Conservation (phyloP, 2,888 invertebrate species). For the Scaptodrosophila latifasciaeformis region DNA sequence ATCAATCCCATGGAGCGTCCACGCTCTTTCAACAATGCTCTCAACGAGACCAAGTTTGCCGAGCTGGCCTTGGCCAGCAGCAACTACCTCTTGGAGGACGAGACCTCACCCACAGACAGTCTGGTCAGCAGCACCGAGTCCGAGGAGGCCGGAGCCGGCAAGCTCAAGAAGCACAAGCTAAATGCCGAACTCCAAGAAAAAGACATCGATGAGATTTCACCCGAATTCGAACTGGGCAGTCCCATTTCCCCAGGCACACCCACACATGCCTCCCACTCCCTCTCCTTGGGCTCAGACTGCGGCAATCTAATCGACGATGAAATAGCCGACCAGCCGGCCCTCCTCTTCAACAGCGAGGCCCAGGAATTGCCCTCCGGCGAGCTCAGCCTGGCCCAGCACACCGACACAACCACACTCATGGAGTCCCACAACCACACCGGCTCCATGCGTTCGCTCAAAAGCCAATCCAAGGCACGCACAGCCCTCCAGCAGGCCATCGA, state of each 20-base stretch:
- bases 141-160: slow-evolving; percentile 67
- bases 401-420: slow-evolving; percentile 75
- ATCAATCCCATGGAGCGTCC: slow-evolving; percentile 55
- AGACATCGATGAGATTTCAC: slow-evolving; percentile 75
- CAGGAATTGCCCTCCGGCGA: slow-evolving; percentile 57
- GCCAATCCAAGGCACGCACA: slow-evolving; percentile 68
- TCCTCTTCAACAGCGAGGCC: slow-evolving; percentile 83
- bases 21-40: slow-evolving; percentile 61
- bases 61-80: slow-evolving; percentile 81
- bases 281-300: slow-evolving; percentile 83
- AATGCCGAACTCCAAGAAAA: slow-evolving; percentile 75
- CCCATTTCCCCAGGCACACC: slow-evolving; percentile 85
- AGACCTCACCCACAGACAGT: slow-evolving; percentile 89
- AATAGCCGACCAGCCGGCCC: slow-evolving; percentile 91
- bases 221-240: slow-evolving; percentile 74
- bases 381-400: slow-evolving; percentile 69
- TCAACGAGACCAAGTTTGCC: slow-evolving; percentile 80
- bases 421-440: slow-evolving; percentile 74
- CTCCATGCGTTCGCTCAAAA: slow-evolving; percentile 66
- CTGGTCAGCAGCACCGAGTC: slow-evolving; percentile 77
- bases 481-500: slow-evolving; percentile 74
- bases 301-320: slow-evolving; percentile 90
- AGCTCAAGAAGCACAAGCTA: slow-evolving; percentile 72
- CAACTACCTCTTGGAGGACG: slow-evolving; percentile 84
- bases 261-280: slow-evolving; percentile 85